Evolutionary conservation across 2,113 vertebrate genomes (phyloP).

Genomic region (Helogale parvula): DNA sequence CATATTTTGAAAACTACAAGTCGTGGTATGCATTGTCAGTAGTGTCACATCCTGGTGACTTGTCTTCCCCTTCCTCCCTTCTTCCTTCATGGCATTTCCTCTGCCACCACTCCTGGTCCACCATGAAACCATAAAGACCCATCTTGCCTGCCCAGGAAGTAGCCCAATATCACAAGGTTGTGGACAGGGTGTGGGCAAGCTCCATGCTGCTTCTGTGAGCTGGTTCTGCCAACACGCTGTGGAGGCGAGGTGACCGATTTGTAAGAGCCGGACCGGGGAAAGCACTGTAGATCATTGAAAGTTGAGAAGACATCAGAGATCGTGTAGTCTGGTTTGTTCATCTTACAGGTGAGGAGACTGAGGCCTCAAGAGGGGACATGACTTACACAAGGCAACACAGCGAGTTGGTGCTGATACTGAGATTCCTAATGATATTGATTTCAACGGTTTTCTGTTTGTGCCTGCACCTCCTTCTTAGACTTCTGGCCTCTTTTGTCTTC

Average conservation of each 20-base stretch:
- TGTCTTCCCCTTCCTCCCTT: neutral
- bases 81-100: neutral
- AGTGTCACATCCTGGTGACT: neutral
- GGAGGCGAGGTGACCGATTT: neutral
- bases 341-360: neutral
- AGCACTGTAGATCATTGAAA: neutral
- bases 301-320: neutral
- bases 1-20: conserved; percentile 6
- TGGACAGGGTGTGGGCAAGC: neutral
- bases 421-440: neutral
- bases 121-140: neutral
- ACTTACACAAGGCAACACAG: neutral
- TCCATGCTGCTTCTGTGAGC: neutral
- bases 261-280: neutral
- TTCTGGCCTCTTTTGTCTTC: neutral
- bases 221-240: neutral
- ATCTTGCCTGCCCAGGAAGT: neutral
- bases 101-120: neutral
- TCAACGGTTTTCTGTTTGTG: neutral
- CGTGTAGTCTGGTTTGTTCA: neutral
- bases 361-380: neutral
- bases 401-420: neutral
- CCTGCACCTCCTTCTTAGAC: neutral
- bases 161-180: neutral
- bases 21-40: neutral